Percentiles rank a stretch among this genome's conserved stretches.
phyloP scores from a whole-genome alignment of 2,888 invertebrate species.

The Cerastoderma edule region DNA sequence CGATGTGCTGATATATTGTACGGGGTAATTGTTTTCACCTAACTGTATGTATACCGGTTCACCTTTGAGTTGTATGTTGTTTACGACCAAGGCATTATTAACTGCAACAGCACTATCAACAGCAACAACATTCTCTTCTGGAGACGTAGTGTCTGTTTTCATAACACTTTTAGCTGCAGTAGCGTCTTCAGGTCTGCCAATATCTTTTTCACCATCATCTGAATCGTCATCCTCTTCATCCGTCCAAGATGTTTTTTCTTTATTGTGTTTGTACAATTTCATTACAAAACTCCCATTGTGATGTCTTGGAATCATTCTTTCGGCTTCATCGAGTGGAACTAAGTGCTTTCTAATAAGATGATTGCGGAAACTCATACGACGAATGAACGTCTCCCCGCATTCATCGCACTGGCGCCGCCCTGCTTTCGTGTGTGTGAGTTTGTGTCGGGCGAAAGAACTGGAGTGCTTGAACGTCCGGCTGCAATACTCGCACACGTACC shows the following conservation, averaged over 20 bases:
- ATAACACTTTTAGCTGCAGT: too few species aligned
- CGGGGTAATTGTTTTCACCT: neutral
- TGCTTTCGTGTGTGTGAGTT: constrained; percentile 36
- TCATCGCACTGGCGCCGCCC: constrained; percentile 37
- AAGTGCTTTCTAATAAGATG: constrained; percentile 36
- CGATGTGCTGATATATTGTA: neutral
- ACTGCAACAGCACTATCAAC: neutral
- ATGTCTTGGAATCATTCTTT: neutral
- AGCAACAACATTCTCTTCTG: neutral
- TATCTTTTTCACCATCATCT: too few species aligned
- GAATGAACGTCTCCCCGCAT: constrained; percentile 29
- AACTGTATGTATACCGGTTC: constrained; percentile 8
- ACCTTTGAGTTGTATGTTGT: neutral
- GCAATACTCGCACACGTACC: constrained; percentile 54
- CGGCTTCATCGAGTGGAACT: neutral
- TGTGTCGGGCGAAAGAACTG: constrained; percentile 47
- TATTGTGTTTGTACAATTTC: too few species aligned
- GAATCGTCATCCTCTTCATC: too few species aligned
- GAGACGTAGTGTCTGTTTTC: too few species aligned
- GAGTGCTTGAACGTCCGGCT: constrained; percentile 41
- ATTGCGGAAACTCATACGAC: constrained; percentile 36
- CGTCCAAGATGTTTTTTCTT: too few species aligned
- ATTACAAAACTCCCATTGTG: neutral
- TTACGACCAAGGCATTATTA: neutral
- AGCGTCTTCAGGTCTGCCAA: too few species aligned